These are phyloP conservation scores for Dicranocentrus wangi DNA, from an alignment of 2,888 invertebrate genomes.

Conservation along the genomic window DNA sequence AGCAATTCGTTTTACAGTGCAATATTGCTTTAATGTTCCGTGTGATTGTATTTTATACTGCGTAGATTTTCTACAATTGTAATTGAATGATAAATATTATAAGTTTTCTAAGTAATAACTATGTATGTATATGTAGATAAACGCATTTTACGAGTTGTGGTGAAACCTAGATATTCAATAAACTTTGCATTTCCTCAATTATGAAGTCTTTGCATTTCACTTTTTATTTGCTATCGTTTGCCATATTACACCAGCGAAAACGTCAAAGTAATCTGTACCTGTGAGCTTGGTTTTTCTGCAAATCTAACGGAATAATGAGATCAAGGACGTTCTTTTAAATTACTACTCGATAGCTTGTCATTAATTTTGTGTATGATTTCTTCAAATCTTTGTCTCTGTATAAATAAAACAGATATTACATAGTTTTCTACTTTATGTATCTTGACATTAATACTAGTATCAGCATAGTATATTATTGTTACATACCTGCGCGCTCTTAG, in stretches of 20 bases:
- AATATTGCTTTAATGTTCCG: background rate
- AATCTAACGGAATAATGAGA: too few relatives aligned
- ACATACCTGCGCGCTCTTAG: conserved; percentile 77
- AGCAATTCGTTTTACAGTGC: background rate
- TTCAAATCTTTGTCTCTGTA: conserved; percentile 74
- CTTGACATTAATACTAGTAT: too few relatives aligned
- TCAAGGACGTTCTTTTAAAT: too few relatives aligned
- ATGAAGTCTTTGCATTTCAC: too few relatives aligned
- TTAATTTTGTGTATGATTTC: conserved; percentile 73
- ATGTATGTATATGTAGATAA: background rate
- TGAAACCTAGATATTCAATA: too few relatives aligned
- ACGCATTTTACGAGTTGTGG: background rate
- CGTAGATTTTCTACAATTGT: conserved; percentile 4
- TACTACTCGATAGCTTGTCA: conserved; percentile 5
- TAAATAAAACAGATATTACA: conserved; percentile 21
- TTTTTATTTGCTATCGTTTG: too few relatives aligned
- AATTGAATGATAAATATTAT: background rate
- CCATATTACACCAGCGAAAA: too few relatives aligned
- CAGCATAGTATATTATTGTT: too few relatives aligned
- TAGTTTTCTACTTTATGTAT: background rate
- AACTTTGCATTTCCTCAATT: too few relatives aligned
- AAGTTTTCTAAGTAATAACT: background rate
- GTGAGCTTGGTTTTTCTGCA: too few relatives aligned
- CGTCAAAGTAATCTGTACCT: too few relatives aligned
- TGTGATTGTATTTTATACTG: conserved; percentile 10